Percentiles rank a stretch among this genome's conserved stretches.
Evolutionary conservation across 2,888 invertebrate species (phyloP).

Genomic region (Deladenus siricidicola): DNA sequence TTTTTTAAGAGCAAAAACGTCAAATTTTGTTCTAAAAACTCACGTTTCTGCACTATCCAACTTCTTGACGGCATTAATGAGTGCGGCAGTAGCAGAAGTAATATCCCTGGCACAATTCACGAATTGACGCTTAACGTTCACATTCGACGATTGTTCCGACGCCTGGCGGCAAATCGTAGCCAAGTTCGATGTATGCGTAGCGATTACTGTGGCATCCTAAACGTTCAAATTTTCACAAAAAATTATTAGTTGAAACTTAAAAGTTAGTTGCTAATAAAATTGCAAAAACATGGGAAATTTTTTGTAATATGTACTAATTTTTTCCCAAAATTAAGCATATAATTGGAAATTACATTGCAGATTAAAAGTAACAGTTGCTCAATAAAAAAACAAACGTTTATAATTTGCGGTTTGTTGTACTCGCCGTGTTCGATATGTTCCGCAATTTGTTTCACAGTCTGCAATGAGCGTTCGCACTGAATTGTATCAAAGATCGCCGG

Average conservation of each 20-base stretch:
- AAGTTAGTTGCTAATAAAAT: no score
- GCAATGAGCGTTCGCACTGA: conserved; percentile 75
- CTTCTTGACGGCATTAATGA: conserved; percentile 85
- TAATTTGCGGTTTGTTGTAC: conserved; percentile 31
- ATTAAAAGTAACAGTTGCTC: neutral
- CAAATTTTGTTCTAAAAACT: conserved; percentile 10
- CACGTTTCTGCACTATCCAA: conserved; percentile 69
- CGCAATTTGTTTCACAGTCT: conserved; percentile 83
- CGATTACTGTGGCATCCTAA: conserved; percentile 79
- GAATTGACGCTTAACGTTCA: conserved; percentile 80
- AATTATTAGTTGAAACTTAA: no score
- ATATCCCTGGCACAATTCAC: conserved; percentile 95
- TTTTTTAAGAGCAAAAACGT: neutral
- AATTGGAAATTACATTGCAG: no score
- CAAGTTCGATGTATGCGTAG: conserved; percentile 86
- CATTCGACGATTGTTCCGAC: conserved; percentile 80
- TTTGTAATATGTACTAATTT: no score
- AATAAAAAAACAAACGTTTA: conserved; percentile 23
- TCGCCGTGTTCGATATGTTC: conserved; percentile 54
- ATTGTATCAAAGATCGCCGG: conserved; percentile 81
- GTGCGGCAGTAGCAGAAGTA: conserved; percentile 83
- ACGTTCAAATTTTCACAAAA: no score
- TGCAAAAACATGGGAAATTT: no score
- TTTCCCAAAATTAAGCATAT: no score
- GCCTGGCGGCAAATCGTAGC: conserved; percentile 91